Evolutionary conservation across 1,140 invertebrate genomes (phyloP), one percentile per base, ranked within the genome.

Genomic region (Meloidogyne exigua): DNA sequence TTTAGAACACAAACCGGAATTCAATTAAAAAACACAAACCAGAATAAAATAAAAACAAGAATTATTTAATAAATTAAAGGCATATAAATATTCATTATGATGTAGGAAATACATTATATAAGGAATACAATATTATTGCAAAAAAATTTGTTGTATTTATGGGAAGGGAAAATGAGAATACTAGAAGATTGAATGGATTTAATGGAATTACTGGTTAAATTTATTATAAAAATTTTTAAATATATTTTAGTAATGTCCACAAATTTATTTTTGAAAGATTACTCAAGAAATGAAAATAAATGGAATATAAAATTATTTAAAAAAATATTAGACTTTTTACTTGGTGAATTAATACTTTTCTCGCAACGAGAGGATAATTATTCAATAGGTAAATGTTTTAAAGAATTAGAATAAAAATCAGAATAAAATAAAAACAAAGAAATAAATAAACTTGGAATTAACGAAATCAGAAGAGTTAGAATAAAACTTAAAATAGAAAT

Each of bases 151-250:
- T 73, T 62, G 49, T 3, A 25, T 66, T 23, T 36, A 73, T 73
- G 72, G 72, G 57, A 25, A 62, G 49, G 15, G 42, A 36, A 15
- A 73, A 73, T n/a, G 44, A 28, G 1, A 65, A 64, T 65, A 13
- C 1, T 12, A 42, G 13, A 26, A 62, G 57, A 21, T 32, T 73
- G 57, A 65, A 65, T 65, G 72, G 49, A 36, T 73, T 73, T 65
- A 73, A 26, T 36, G 72, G 39, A 73, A 65, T 73, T 65, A 73
- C 32, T 36, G 72, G 72, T 73, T n/a, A 44, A 42, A 42, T n/a
- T 36, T 12, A 25, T 15, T 36, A 23, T 10, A 39, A 69, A 28
- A 2, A 36, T 69, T 69, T 69, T 13, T 49, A 44, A 15, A 28
- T 39, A 15, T 4, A 3, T 32, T 65, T 73, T 1, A 73, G 72